Evolutionary conservation across 2,888 invertebrate species (phyloP).

Genomic region (Dasypolia templi): DNA sequence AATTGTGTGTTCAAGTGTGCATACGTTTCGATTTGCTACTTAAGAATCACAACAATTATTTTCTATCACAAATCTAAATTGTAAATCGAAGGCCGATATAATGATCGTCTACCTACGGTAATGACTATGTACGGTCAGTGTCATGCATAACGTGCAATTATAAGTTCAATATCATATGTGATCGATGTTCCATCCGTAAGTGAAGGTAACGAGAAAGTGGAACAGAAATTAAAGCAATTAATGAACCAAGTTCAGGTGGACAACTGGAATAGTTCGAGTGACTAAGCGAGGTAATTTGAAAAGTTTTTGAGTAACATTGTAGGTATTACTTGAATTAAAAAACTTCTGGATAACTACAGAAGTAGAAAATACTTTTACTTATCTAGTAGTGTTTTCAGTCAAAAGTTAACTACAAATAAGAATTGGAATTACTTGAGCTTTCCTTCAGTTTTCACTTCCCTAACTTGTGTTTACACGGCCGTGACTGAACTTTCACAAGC

Average conservation of each 20-base stretch:
- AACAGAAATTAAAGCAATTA: slow-evolving; percentile 55
- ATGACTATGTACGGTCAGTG: slow-evolving; percentile 57
- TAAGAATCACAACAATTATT: slow-evolving; percentile 39
- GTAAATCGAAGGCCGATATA: slow-evolving; percentile 42
- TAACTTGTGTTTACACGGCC: slow-evolving; percentile 3
- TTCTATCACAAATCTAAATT: slow-evolving; percentile 27
- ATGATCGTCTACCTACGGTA: slow-evolving; percentile 51
- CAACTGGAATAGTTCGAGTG: slow-evolving; percentile 37
- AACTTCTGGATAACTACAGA: not conserved
- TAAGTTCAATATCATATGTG: slow-evolving; percentile 63
- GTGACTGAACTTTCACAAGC: slow-evolving; percentile 36
- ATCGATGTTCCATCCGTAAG: slow-evolving; percentile 58
- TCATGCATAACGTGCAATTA: slow-evolving; percentile 59
- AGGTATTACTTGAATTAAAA: slow-evolving; percentile 20
- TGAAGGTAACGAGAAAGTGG: slow-evolving; percentile 60
- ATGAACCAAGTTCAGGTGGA: slow-evolving; percentile 44
- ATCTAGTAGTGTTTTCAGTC: slow-evolving; percentile 2
- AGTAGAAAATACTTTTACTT: not conserved
- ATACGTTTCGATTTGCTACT: slow-evolving; percentile 41
- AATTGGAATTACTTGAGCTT: not conserved
- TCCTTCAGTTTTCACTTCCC: slow-evolving; percentile 10
- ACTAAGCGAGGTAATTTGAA: slow-evolving; percentile 28
- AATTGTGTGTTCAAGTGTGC: slow-evolving; percentile 29
- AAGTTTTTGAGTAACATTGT: slow-evolving; percentile 28
- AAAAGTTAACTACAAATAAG: not conserved